Conservation (phyloP, 1,140 invertebrate genomes). For the Drosophila kanapiae region DNA sequence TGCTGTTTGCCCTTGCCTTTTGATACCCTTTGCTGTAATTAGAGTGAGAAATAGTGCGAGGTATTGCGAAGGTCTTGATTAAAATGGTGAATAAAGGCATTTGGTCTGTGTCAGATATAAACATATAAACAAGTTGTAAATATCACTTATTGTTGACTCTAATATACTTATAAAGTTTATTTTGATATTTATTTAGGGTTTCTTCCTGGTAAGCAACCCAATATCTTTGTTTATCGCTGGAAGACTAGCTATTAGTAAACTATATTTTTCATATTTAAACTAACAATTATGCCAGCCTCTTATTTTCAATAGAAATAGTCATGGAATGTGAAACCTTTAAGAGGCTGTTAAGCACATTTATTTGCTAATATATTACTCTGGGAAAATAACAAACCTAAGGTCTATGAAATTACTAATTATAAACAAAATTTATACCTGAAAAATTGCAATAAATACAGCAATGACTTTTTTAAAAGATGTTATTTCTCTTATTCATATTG, state of each 20-base stretch:
- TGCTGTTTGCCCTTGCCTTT: conserved; percentile 37
- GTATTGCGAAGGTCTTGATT: conserved; percentile 4
- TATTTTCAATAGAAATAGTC: not conserved
- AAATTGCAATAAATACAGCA: not conserved
- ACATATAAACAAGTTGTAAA: not conserved
- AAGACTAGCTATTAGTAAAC: too few relatives aligned
- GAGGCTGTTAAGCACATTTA: too few relatives aligned
- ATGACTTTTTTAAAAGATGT: not conserved
- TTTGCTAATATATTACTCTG: too few relatives aligned
- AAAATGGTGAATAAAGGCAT: not conserved
- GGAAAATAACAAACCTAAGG: too few relatives aligned
- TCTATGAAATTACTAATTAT: not conserved
- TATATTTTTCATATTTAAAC: too few relatives aligned
- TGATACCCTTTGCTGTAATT: conserved; percentile 44
- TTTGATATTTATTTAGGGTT: not conserved
- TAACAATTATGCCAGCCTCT: not conserved
- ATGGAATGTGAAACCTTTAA: not conserved
- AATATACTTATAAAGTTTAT: not conserved
- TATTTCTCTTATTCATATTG: not conserved
- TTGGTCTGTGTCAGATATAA: not conserved
- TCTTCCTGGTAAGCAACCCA: not conserved
- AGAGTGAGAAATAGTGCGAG: conserved; percentile 10
- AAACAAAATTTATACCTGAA: not conserved
- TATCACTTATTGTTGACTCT: not conserved
- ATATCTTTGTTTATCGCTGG: too few relatives aligned